Evolutionary conservation across 2,888 invertebrate species (phyloP), one percentile per base, ranked within the genome.

Genomic region (Plusia festucae): DNA sequence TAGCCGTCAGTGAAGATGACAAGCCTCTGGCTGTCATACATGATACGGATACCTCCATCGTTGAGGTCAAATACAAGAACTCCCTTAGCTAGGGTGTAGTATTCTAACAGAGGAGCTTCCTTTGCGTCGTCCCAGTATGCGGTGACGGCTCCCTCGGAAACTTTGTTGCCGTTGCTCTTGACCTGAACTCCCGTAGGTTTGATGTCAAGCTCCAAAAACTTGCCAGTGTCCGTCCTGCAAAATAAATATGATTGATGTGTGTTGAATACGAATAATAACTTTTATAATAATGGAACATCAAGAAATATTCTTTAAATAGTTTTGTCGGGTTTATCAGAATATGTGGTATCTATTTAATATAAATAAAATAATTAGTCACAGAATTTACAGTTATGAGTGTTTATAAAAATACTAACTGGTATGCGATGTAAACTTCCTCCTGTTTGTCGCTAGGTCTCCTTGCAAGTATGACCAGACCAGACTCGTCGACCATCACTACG

Each of bases 1-100:
- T 96, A 95, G 22, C 92, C 85, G 60, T 70, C 76, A 0, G 93
- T 82, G 1, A 91, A 75, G 9, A 95, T 80, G 1, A 95, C 93
- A 11, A 96, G 82, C 40, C 96, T 94, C 64, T 93, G 79, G 18
- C 96, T 97, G 78, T 97, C 96, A 82, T 95, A 97, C 67, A 95
- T 84, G 0, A 96, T 76, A 24, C 95, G 91, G 62, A 96, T 89
- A 16, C 86, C 83, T 34, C 91, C 93, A 49, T 95, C 20, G 1
- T 64, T 59, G 9, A 79, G 60, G 34, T 71, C 49, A 55, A 78
- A 79, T 2, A 76, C 60, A 3, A 55, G 62, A 9, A 68, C 34
- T 2, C 73, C 70, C 53, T 96, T 95, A 3, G 94, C 90, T 15
- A 95, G 80, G 11, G 84, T 86, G 83, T 91, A 93, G 78, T 94